Conservation (phyloP, 2,888 invertebrate species). For the Hypomecis atomaria region DNA sequence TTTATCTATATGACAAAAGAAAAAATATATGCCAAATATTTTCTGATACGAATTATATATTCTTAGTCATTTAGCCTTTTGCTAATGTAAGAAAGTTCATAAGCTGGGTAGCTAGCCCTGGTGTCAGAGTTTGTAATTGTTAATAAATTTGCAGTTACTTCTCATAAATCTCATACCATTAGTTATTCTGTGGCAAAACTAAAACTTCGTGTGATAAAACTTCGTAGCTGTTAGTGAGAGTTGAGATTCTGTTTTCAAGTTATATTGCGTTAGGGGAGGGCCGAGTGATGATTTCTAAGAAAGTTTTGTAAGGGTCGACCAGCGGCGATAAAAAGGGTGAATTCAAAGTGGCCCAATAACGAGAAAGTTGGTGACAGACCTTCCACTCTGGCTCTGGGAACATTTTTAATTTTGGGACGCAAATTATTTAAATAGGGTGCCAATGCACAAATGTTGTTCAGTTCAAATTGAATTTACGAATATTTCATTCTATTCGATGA, state of each 20-base stretch:
- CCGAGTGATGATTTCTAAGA: constrained; percentile 69
- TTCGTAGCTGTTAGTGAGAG: neutral
- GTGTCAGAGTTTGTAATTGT: no score
- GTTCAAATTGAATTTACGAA: neutral
- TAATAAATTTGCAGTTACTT: no score
- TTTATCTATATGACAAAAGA: no score
- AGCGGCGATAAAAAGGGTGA: constrained; percentile 74
- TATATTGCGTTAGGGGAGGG: constrained; percentile 56
- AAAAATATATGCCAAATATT: no score
- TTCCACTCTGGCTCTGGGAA: constrained; percentile 26
- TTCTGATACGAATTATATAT: no score
- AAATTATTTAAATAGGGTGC: neutral
- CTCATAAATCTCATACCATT: no score
- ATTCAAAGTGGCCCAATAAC: constrained; percentile 63
- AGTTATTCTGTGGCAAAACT: no score
- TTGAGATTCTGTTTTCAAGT: constrained; percentile 7
- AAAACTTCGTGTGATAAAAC: no score
- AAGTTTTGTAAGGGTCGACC: constrained; percentile 69
- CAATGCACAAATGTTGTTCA: neutral
- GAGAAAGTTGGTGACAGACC: constrained; percentile 58
- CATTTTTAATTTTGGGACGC: constrained; percentile 21
- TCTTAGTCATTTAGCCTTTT: no score
- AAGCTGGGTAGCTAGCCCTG: no score
- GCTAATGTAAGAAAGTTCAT: no score
- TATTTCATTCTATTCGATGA: neutral